These are phyloP conservation scores for Agrochola lota DNA, from an alignment of 2,888 invertebrate species.

Conservation along the genomic window DNA sequence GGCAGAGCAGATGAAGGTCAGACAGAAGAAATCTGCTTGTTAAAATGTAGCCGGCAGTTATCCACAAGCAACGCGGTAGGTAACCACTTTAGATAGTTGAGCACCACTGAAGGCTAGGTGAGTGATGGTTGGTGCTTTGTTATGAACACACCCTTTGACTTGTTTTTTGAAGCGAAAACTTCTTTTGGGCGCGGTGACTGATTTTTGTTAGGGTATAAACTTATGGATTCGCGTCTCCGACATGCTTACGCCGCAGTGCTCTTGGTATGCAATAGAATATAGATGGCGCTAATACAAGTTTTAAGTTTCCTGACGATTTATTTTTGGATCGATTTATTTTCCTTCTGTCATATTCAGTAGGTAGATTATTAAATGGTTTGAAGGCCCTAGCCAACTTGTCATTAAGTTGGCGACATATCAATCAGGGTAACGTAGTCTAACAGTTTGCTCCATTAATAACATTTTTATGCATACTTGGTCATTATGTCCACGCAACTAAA, in stretches of 20 bases:
- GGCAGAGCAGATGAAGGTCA: background rate
- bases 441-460: slow-evolving; percentile 16
- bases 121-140: background rate
- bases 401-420: background rate
- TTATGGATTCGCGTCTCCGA: too few relatives aligned
- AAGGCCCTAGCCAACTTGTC: too few relatives aligned
- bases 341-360: background rate
- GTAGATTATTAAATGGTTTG: background rate
- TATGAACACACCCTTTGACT: too few relatives aligned
- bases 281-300: too few relatives aligned
- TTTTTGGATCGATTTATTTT: too few relatives aligned
- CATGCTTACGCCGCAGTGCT: too few relatives aligned
- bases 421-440: background rate
- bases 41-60: background rate
- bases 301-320: too few relatives aligned
- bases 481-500: slow-evolving; percentile 28
- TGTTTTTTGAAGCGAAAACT: too few relatives aligned
- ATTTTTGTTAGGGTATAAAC: too few relatives aligned
- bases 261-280: too few relatives aligned
- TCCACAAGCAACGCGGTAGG: background rate
- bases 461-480: slow-evolving; percentile 19
- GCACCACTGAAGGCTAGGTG: background rate
- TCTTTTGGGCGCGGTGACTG: too few relatives aligned
- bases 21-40: background rate
- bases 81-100: background rate